Percentiles rank a stretch among this genome's conserved stretches.
Evolutionary conservation across 2,888 invertebrate species (phyloP).

Genomic region (Cataglyphis cursor): DNA sequence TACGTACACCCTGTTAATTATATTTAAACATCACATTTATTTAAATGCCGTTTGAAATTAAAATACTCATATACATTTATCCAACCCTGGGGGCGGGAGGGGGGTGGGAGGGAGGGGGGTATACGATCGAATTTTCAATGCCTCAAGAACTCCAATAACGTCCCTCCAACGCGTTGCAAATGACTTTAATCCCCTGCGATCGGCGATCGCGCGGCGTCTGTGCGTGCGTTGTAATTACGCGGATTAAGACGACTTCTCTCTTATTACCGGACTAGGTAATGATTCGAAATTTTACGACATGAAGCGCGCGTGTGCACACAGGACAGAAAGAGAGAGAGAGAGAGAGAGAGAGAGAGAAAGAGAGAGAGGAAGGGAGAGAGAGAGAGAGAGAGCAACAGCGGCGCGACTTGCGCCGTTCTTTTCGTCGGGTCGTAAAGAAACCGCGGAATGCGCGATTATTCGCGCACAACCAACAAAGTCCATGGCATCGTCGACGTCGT

Average conservation of each 20-base stretch:
- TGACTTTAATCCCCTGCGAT: slow-evolving; percentile 8
- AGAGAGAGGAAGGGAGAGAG: background rate
- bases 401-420: slow-evolving; percentile 27
- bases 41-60: background rate
- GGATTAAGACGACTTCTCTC: slow-evolving; percentile 30
- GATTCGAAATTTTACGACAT: slow-evolving; percentile 26
- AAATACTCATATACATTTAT: background rate
- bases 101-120: background rate
- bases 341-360: background rate
- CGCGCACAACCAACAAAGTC: slow-evolving; percentile 30
- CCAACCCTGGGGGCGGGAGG: background rate
- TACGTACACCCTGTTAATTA: background rate
- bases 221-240: slow-evolving; percentile 28
- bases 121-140: background rate
- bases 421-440: slow-evolving; percentile 35
- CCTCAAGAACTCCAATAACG: background rate
- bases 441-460: slow-evolving; percentile 61
- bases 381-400: background rate
- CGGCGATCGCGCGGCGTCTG: background rate
- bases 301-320: background rate
- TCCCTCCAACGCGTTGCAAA: slow-evolving; percentile 19
- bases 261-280: slow-evolving; percentile 35
- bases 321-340: background rate
- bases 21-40: background rate
- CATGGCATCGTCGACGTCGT: slow-evolving; percentile 12